Percentiles rank a stretch among this genome's conserved stretches.
Evolutionary conservation across 2,888 invertebrate species (phyloP).

Genomic region (Brenthis hecate): DNA sequence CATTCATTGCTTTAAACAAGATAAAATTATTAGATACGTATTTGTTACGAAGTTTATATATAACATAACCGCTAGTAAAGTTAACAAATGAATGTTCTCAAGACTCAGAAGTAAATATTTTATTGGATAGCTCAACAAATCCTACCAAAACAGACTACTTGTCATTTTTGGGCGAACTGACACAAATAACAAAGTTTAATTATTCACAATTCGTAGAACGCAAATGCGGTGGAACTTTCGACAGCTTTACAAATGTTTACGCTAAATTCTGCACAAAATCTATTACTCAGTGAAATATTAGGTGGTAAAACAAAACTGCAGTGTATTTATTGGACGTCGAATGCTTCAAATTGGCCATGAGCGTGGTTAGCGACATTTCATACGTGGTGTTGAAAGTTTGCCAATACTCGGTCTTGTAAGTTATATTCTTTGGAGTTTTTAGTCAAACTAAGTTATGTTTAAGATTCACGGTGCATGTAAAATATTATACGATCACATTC

Average conservation of each 20-base stretch:
- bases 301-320: slow-evolving; percentile 36
- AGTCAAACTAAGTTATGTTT: too few relatives aligned
- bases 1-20: too few relatives aligned
- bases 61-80: too few relatives aligned
- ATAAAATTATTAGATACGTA: too few relatives aligned
- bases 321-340: slow-evolving; percentile 28
- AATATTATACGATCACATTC: too few relatives aligned
- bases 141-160: slow-evolving; percentile 1
- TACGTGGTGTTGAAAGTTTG: slow-evolving; percentile 39
- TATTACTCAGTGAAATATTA: slow-evolving; percentile 36
- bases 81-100: not conserved
- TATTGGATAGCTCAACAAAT: slow-evolving; percentile 9
- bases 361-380: slow-evolving; percentile 35
- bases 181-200: slow-evolving; percentile 18
- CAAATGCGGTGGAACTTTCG: slow-evolving; percentile 14
- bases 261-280: slow-evolving; percentile 30
- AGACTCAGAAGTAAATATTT: not conserved
- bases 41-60: too few relatives aligned
- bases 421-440: too few relatives aligned
- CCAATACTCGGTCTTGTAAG: not conserved
- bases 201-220: slow-evolving; percentile 14
- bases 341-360: slow-evolving; percentile 41
- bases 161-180: slow-evolving; percentile 15
- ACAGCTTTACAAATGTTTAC: slow-evolving; percentile 22
- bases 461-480: too few relatives aligned